Percentiles rank a stretch among this genome's conserved stretches.
Conservation (phyloP, 1,140 invertebrate genomes). For the Gryllus bimaculatus region DNA sequence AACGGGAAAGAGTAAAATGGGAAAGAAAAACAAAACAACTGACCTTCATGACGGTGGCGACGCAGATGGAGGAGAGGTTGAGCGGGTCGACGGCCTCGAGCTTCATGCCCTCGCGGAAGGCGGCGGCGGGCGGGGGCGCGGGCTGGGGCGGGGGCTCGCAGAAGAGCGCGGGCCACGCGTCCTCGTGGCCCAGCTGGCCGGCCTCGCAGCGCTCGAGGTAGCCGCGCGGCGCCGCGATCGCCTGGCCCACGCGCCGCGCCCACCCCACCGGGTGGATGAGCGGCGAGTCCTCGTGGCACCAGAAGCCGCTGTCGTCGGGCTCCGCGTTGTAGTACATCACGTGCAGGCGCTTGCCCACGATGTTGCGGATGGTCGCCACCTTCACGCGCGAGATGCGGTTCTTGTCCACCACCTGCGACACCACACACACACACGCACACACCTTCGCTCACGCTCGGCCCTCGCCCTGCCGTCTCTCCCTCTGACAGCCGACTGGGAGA, state of each 20-base stretch:
- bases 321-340: conserved; percentile 63
- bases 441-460: too few species aligned
- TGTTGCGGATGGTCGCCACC: conserved; percentile 78
- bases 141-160: conserved; percentile 33
- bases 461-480: too few species aligned
- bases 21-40: not conserved
- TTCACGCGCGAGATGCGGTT: conserved; percentile 89
- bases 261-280: conserved; percentile 93
- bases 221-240: conserved; percentile 66
- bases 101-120: conserved; percentile 87
- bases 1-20: too few species aligned
- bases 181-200: conserved; percentile 50
- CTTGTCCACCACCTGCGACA: conserved; percentile 89
- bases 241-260: conserved; percentile 73
- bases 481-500: too few species aligned
- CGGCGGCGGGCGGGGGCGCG: conserved; percentile 18
- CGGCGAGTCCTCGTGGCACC: conserved; percentile 92
- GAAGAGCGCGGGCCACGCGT: conserved; percentile 67
- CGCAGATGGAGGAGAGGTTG: conserved; percentile 88
- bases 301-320: conserved; percentile 50
- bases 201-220: conserved; percentile 57
- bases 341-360: conserved; percentile 83
- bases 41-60: conserved; percentile 84
- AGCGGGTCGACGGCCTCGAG: conserved; percentile 93
- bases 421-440: too few species aligned